Conservation (phyloP, 2,888 invertebrate genomes). For the Apomyelois bistriatella region DNA sequence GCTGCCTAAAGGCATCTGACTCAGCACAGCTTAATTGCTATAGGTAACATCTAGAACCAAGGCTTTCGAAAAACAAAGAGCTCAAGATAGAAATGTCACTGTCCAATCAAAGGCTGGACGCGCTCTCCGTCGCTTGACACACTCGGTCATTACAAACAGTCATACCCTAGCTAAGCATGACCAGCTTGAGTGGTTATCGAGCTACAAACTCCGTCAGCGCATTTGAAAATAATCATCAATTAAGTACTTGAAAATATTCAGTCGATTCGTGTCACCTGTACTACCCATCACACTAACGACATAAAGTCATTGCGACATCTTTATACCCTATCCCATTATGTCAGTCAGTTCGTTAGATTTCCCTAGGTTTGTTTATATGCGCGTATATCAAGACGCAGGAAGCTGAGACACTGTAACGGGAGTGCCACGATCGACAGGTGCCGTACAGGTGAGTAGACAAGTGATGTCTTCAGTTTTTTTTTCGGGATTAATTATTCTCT, state of each 20-base stretch:
- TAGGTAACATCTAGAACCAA: too few species aligned
- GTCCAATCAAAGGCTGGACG: too few species aligned
- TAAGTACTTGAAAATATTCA: background rate
- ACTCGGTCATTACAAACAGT: too few species aligned
- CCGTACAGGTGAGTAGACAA: slow-evolving; percentile 30
- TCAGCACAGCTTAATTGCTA: too few species aligned
- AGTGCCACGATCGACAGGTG: slow-evolving; percentile 46
- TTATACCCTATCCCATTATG: slow-evolving; percentile 7
- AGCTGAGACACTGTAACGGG: slow-evolving; percentile 37
- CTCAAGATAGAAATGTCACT: too few species aligned
- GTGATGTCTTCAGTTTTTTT: background rate
- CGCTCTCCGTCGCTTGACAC: too few species aligned
- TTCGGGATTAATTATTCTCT: too few species aligned
- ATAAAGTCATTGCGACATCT: slow-evolving; percentile 2
- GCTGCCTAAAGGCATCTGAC: too few species aligned
- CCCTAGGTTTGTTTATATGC: slow-evolving; percentile 33
- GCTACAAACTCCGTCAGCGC: too few species aligned
- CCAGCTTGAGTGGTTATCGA: too few species aligned
- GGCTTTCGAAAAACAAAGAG: too few species aligned
- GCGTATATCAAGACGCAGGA: slow-evolving; percentile 50
- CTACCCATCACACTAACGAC: slow-evolving; percentile 5
- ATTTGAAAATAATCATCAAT: background rate
- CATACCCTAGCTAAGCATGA: too few species aligned
- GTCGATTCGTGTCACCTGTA: background rate
- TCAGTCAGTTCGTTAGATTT: slow-evolving; percentile 26